Evolutionary conservation across 2,797 vertebrate species (phyloP).

Genomic region (Psittacula echo): DNA sequence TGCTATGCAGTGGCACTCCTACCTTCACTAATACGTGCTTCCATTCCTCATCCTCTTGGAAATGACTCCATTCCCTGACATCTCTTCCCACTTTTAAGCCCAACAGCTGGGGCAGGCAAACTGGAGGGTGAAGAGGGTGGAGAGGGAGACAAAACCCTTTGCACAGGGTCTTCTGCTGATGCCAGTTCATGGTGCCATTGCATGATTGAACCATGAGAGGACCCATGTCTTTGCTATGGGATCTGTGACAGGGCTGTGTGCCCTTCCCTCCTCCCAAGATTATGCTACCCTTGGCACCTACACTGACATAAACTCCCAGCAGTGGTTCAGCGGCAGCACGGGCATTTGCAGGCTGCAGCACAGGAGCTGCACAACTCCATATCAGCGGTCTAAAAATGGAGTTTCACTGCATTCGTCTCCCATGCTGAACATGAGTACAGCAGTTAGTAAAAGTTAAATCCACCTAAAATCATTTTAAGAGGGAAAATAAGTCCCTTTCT

Average conservation of each 20-base stretch:
- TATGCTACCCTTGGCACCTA: fast-evolving
- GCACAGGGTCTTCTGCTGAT: neutral
- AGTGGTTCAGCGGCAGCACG: neutral
- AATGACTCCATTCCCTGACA: neutral
- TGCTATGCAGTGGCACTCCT: too few species aligned
- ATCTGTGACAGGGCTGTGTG: neutral
- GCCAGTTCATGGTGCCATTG: neutral
- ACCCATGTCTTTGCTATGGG: fast-evolving
- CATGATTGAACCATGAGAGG: neutral
- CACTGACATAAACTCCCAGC: neutral
- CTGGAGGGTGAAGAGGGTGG: neutral
- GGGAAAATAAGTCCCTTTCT: conserved; percentile 40
- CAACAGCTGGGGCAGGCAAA: neutral
- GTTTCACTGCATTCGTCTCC: neutral
- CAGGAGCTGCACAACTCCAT: fast-evolving
- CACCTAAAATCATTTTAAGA: conserved; percentile 7
- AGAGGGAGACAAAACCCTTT: neutral
- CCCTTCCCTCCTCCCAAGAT: neutral
- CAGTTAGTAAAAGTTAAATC: neutral
- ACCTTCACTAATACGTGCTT: neutral
- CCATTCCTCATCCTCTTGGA: neutral
- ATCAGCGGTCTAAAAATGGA: neutral
- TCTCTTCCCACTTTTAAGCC: neutral
- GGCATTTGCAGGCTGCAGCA: fast-evolving
- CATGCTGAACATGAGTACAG: fast-evolving